Conservation (phyloP, 2,888 invertebrate species). For the Clistopyga incitator region DNA sequence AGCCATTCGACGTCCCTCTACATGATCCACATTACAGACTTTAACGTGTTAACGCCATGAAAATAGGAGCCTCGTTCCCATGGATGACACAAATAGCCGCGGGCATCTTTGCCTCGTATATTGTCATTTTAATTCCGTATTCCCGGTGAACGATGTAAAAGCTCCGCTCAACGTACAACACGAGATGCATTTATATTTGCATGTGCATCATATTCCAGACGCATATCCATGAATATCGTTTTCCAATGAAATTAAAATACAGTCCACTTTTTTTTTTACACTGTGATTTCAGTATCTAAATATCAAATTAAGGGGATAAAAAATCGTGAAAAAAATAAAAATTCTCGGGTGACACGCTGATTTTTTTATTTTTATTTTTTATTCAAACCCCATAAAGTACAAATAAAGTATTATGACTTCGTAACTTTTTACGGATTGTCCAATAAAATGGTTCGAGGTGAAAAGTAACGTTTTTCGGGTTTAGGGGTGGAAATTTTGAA, state of each 20-base stretch:
- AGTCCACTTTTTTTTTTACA: neutral
- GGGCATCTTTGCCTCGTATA: neutral
- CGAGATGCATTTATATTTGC: neutral
- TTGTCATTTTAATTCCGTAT: neutral
- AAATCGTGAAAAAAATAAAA: no score
- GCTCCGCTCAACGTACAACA: neutral
- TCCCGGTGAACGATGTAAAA: conserved; percentile 8
- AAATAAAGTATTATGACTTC: no score
- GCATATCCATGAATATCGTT: neutral
- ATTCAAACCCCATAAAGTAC: no score
- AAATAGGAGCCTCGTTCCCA: no score
- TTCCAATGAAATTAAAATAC: neutral
- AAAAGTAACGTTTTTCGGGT: no score
- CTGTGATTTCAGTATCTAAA: no score
- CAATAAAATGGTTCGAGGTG: no score
- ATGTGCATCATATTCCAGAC: neutral
- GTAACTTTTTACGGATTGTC: no score
- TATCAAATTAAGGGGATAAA: no score
- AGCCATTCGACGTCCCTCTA: neutral
- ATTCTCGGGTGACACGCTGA: no score
- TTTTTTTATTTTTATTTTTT: no score
- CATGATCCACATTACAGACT: neutral
- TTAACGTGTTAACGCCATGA: neutral
- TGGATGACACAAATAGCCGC: neutral
- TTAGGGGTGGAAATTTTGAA: no score